These are phyloP conservation scores for Listronotus oregonensis DNA, from an alignment of 1,140 invertebrate species.

Conservation along the genomic window DNA sequence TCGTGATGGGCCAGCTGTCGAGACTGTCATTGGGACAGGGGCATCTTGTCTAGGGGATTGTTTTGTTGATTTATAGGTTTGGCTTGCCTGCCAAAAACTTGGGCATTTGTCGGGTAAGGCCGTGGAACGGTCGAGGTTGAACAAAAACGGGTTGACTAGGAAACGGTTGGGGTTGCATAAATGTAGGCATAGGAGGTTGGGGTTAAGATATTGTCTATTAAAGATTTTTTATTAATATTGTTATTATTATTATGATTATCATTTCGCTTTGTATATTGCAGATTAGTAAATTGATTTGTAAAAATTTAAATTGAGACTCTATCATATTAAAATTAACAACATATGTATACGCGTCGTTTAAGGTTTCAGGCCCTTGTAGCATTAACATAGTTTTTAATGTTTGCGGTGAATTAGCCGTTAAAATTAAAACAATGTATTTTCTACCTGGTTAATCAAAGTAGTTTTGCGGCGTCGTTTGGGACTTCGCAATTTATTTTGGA, in stretches of 20 bases:
- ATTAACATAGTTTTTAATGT: constrained; percentile 3
- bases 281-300: neutral
- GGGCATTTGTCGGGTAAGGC: too few relatives aligned
- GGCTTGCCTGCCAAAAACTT: too few relatives aligned
- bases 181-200: too few relatives aligned
- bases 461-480: neutral
- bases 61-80: too few relatives aligned
- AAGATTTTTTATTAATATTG: neutral
- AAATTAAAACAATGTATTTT: constrained; percentile 15
- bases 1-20: too few relatives aligned
- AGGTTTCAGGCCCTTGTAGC: neutral
- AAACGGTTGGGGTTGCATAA: too few relatives aligned
- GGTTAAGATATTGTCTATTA: too few relatives aligned
- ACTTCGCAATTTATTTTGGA: constrained; percentile 9
- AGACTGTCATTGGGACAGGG: too few relatives aligned
- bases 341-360: neutral
- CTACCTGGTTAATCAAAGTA: neutral
- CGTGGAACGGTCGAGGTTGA: neutral
- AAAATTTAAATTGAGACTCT: constrained; percentile 9
- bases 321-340: too few relatives aligned
- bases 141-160: too few relatives aligned
- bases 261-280: neutral
- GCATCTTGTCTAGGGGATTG: too few relatives aligned
- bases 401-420: constrained; percentile 4
- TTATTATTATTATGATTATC: neutral